phyloP scores from a whole-genome alignment of 2,888 invertebrate species.

The Trichogramma dendrolimi region DNA sequence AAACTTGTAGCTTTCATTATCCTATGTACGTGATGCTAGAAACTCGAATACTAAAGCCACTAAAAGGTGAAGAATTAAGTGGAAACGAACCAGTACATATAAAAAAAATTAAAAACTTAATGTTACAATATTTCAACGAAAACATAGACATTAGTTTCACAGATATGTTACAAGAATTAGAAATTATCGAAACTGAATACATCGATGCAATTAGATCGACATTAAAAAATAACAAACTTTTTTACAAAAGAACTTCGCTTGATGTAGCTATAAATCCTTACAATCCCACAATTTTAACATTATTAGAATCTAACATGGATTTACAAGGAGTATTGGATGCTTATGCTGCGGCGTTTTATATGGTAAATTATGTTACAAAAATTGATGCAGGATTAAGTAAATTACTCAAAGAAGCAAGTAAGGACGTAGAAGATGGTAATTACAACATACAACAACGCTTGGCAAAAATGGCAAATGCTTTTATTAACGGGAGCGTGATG shows the following conservation, averaged over 20 bases:
- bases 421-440: constrained; percentile 22
- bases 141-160: not conserved
- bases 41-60: no score
- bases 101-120: not conserved
- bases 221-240: not conserved
- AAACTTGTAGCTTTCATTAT: no score
- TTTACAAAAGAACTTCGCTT: not conserved
- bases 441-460: constrained; percentile 21
- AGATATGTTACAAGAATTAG: not conserved
- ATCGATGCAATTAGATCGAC: not conserved
- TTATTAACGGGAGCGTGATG: constrained; percentile 29
- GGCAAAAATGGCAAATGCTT: constrained; percentile 26
- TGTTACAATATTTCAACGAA: not conserved
- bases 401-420: constrained; percentile 19
- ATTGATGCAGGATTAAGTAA: constrained; percentile 7
- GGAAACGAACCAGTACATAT: no score
- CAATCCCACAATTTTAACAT: constrained; percentile 7
- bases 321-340: constrained; percentile 1
- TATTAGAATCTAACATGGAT: constrained; percentile 15
- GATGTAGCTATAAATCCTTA: constrained; percentile 10
- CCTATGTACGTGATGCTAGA: no score
- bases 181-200: not conserved
- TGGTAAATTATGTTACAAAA: constrained; percentile 14
- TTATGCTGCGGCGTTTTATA: not conserved
- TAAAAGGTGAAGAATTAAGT: no score